Base-by-base conservation (phyloP, 2,888 invertebrate genomes). In the Theristus sp. region DNA sequence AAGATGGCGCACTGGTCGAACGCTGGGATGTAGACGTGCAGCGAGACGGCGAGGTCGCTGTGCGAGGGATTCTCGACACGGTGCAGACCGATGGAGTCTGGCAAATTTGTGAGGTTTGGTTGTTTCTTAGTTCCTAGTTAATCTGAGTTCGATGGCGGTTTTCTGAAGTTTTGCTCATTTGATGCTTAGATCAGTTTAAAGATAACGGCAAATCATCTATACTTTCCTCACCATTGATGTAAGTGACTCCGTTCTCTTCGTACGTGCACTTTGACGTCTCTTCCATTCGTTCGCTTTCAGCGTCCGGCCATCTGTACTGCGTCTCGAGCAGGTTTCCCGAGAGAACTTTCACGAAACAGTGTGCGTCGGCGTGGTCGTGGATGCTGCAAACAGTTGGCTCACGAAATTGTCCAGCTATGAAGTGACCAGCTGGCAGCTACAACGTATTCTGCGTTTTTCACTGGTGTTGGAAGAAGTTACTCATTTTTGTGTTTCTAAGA, bases 21-120 rank as follows among this genome's bases (percentile, higher is more conserved):
- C 0, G 93, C 93, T 0, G 93, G 98, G 66, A 87, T 87, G 76
- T 98, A 98, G 1, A 98, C 81, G 74, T 98, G 98, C 29, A 98
- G 79, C 6, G 89, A 90, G 0, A 94, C 86, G 0, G 93, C 86
- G 0, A 84, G 82, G 70, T 93, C 87, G 0, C 84, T 82, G 72
- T 90, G 85, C 17, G 88, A 90, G 0, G 86, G 82, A 75, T 98
- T 98, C 78, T 93, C 93, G 67, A 98, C 88, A 0, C 94, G 83
- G 74, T 98, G 96, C 22, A 98, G 81, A 0, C 96, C 98, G 66
- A 94, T 77, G 0, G 86, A 84, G 76, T 98, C 94, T 94, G 77
- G 1, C 68, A 64, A 13, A 1, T n/a, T 10, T 2, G 30, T 56
- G 31, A 57, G 61, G 53, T n/a, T 20, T 3, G 57, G 25, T 24